Evolutionary conservation across 2,888 invertebrate species (phyloP), one percentile per base, ranked within the genome.

Genomic region (Dendrolimus houi): DNA sequence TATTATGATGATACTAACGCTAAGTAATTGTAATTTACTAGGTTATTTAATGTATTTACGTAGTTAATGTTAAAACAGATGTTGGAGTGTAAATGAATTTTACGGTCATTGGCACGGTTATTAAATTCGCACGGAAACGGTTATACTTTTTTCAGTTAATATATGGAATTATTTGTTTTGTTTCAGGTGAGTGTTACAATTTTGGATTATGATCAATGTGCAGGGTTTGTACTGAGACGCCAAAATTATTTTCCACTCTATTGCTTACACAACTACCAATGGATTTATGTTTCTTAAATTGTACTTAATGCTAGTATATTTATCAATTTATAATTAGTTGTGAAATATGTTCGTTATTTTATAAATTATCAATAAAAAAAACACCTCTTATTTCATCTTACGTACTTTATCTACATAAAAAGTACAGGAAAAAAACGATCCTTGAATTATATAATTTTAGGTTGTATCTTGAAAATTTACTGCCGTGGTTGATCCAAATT

Each of bases 131-230:
- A 62, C 69, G 68, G 70, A 71, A 71, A 74, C 63, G 65, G 62
- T 66, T 68, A 66, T 58, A 66, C 58, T 56, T 60, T 64, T 60
- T 64, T 47, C 47, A 47, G 59, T 64, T 62, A 57, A 59, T 59
- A 68, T 60, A 67, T 59, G 64, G 64, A 58, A 63, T 58, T 67
- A 53, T 64, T 67, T 59, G 41, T 69, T 65, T 81, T 79, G 74
- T 87, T 88, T 68, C 87, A 88, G 88, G 88, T 88, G 72, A 87
- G 88, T 86, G 61, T 63, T 57, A 62, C 60, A 58, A 59, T 63
- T 57, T 64, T 59, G 59, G 56, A 60, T 40, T 52, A 10, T 47
- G 47, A 29, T 29, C 6, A 29, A 3, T 29, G 6, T 8, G 40
- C 13, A 9, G 40, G 67, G 71, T 75, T 67, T 64, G 72, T 69